Base-by-base conservation (phyloP, 2,888 invertebrate species). In the Cheilosia impressa region DNA sequence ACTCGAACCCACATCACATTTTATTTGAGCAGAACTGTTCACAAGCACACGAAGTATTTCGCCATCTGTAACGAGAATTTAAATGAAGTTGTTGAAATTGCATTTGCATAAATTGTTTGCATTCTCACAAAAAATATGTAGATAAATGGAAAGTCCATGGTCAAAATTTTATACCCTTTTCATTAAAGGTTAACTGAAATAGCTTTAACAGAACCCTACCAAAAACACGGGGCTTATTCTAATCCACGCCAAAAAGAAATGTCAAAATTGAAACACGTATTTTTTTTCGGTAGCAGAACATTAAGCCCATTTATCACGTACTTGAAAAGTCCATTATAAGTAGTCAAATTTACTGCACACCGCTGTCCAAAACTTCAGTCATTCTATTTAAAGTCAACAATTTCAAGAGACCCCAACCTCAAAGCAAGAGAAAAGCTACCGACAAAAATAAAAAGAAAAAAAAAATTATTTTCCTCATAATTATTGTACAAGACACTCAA, bases 1-100 rank as follows among this genome's bases (percentile, higher is more conserved):
- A 66, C 96, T 95, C 57, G 97, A 95, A 88, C 95, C 95, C 88
- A 97, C 96, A 93, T 97, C 97, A 93, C 98, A 98, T 43, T 97
- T 97, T 88, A 98, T 94, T 89, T 95, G 94, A 71, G 97, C 97
- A 89, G 95, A 95, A 83, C 96, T 96, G 88, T 95, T 95, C 83
- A 96, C 95, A 90, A 97, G 88, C 73, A 93, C 92, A 73, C 91
- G 91, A 75, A 92, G 89, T 71, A 92, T 91, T 89, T 92, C 92
- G 73, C 92, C 93, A 90, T 93, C 92, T 92, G 90, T 27, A 91
- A 90, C 43, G 13, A 55, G n/a, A 75, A 60, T 9, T 31, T 9
- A 9, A 38, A 13, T 38, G 3, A 3, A 38, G 38, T 38, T 27
- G 45, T 50, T 31, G 52, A n/a, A 45, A 6, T 27, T 71, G 3